These are phyloP conservation scores for Apocheima hispidaria DNA, from an alignment of 2,888 invertebrate species.

Conservation along the genomic window DNA sequence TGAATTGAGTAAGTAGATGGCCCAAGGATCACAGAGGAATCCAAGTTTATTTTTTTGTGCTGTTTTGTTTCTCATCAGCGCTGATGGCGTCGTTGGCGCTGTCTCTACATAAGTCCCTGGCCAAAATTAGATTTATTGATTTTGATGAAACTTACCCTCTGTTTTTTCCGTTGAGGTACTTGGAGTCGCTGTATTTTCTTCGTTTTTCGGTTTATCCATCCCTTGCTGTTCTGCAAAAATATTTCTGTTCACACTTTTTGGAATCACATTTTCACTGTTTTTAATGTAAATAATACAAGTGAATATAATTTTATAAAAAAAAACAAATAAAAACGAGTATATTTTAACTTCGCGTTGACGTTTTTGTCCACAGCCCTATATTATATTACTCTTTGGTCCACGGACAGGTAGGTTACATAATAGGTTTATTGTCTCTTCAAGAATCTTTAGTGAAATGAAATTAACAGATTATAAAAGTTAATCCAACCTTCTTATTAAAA, in stretches of 20 bases:
- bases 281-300: not conserved
- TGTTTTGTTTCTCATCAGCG: too few relatives aligned
- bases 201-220: slow-evolving; percentile 13
- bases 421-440: too few relatives aligned
- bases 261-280: slow-evolving; percentile 10
- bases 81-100: too few relatives aligned
- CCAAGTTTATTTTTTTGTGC: too few relatives aligned
- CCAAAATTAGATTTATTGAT: too few relatives aligned
- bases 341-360: slow-evolving; percentile 2
- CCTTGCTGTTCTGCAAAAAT: slow-evolving; percentile 2
- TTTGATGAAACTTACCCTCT: slow-evolving; percentile 17
- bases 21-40: too few relatives aligned
- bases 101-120: too few relatives aligned
- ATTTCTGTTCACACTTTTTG: slow-evolving; percentile 3
- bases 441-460: not conserved
- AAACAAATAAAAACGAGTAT: not conserved
- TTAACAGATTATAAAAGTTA: slow-evolving; percentile 1
- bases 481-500: not conserved
- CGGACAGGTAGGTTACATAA: too few relatives aligned
- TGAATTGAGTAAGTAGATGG: too few relatives aligned
- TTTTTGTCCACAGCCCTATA: too few relatives aligned
- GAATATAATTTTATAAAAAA: not conserved
- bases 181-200: slow-evolving; percentile 8
- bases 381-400: too few relatives aligned
- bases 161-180: slow-evolving; percentile 16